These are phyloP conservation scores for Epizoanthus scotinus DNA, from an alignment of 92 coral and sea anemone species.

Conservation along the genomic window DNA sequence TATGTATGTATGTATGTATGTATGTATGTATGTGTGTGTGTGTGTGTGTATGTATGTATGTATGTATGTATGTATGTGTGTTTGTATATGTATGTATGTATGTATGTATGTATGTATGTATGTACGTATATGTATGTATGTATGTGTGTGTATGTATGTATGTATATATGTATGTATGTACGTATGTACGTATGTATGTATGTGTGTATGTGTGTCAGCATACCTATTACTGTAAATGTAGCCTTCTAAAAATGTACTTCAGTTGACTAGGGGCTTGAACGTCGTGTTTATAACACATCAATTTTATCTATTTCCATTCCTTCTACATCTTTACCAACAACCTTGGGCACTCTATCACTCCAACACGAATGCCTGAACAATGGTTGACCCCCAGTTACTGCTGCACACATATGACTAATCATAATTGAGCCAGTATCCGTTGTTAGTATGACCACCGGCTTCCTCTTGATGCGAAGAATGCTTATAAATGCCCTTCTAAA, in stretches of 20 bases:
- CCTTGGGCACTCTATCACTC: neutral
- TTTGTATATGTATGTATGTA: too few species aligned
- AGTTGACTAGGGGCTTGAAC: neutral
- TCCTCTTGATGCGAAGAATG: neutral
- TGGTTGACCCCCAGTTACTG: neutral
- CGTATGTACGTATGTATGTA: neutral
- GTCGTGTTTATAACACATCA: neutral
- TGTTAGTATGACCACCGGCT: neutral
- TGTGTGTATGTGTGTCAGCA: neutral
- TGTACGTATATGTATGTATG: neutral
- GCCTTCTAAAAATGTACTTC: neutral
- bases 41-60: too few species aligned
- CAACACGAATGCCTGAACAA: neutral
- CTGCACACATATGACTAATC: neutral
- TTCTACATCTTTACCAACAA: neutral
- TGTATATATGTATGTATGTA: neutral
- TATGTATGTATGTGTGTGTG: too few species aligned
- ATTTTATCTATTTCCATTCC: neutral
- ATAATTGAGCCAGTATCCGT: neutral
- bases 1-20: too few species aligned
- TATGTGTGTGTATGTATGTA: neutral
- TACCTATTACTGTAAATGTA: neutral
- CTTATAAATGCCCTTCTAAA: constrained; percentile 45
- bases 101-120: too few species aligned
- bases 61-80: too few species aligned